Conservation (phyloP, 2,113 vertebrate genomes). For the Todiramphus saurophagus region DNA sequence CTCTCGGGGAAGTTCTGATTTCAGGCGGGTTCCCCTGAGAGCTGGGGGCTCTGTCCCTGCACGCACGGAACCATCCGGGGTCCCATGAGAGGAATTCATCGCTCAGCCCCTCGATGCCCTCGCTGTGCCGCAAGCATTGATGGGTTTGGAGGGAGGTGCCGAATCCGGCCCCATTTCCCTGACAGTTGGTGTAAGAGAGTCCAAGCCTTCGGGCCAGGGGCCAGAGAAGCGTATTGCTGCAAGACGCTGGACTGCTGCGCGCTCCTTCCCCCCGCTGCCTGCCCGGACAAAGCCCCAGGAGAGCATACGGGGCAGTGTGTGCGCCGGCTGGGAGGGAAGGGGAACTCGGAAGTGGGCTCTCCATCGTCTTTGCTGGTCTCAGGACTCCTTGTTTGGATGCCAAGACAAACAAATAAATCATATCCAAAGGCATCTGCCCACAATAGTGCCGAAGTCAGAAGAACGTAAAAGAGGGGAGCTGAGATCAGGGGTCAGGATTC, state of each 20-base stretch:
- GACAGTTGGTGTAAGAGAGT: background rate
- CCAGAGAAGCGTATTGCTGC: conserved; percentile 42
- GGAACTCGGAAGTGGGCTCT: conserved; percentile 68
- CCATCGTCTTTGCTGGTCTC: conserved; percentile 53
- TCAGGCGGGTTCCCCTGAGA: background rate
- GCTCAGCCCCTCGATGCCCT: background rate
- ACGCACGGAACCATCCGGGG: rapidly evolving
- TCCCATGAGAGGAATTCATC: rapidly evolving
- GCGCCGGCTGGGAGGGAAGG: conserved; percentile 14
- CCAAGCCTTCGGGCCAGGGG: background rate
- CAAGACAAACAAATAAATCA: conserved; percentile 77
- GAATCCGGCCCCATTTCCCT: background rate
- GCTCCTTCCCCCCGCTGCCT: background rate
- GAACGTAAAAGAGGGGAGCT: conserved; percentile 3
- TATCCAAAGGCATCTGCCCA: conserved; percentile 61
- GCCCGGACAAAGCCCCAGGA: background rate
- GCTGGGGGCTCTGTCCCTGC: background rate
- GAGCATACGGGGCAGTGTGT: conserved; percentile 21
- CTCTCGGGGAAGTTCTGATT: background rate
- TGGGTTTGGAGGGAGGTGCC: background rate
- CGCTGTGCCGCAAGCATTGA: background rate
- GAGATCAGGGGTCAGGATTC: conserved; percentile 43
- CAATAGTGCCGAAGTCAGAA: conserved; percentile 33
- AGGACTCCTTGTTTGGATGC: conserved; percentile 48
- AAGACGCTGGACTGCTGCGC: background rate